These are phyloP conservation scores for Oncorhynchus masou DNA, from an alignment of 2,113 vertebrate species.

Conservation along the genomic window DNA sequence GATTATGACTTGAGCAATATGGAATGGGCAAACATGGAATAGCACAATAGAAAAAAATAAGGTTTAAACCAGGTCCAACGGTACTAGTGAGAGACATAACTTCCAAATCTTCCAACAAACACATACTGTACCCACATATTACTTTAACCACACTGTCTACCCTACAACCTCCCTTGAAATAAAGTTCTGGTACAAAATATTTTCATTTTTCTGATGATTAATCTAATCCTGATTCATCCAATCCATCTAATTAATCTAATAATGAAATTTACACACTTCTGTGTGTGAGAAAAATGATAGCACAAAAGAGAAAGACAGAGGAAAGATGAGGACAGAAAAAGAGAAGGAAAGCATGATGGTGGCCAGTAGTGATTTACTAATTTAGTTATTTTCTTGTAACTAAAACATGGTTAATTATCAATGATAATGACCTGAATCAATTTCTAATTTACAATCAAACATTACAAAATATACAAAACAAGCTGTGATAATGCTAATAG, in stretches of 20 bases:
- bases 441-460: conserved; percentile 84
- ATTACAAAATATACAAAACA: conserved; percentile 86
- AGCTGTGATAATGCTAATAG: conserved; percentile 70
- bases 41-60: conserved; percentile 30
- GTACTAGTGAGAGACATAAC: conserved; percentile 44
- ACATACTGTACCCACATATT: conserved; percentile 36
- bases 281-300: conserved; percentile 31
- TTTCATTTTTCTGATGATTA: conserved; percentile 50
- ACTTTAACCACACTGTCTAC: conserved; percentile 55
- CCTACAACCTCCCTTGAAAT: conserved; percentile 69
- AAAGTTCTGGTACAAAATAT: conserved; percentile 78
- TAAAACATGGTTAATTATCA: conserved; percentile 64
- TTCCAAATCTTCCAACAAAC: conserved; percentile 54
- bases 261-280: conserved; percentile 69
- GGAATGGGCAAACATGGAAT: conserved; percentile 24
- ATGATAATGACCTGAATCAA: conserved; percentile 67
- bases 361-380: conserved; percentile 60
- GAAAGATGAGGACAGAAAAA: not conserved
- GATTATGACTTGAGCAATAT: conserved; percentile 30
- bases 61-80: conserved; percentile 50
- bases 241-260: conserved; percentile 39
- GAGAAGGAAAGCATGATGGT: conserved; percentile 15
- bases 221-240: not conserved
- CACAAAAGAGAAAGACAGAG: conserved; percentile 14
- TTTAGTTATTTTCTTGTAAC: conserved; percentile 51